Base-by-base conservation (phyloP, 2,888 invertebrate species). In the Aethes cnicana region DNA sequence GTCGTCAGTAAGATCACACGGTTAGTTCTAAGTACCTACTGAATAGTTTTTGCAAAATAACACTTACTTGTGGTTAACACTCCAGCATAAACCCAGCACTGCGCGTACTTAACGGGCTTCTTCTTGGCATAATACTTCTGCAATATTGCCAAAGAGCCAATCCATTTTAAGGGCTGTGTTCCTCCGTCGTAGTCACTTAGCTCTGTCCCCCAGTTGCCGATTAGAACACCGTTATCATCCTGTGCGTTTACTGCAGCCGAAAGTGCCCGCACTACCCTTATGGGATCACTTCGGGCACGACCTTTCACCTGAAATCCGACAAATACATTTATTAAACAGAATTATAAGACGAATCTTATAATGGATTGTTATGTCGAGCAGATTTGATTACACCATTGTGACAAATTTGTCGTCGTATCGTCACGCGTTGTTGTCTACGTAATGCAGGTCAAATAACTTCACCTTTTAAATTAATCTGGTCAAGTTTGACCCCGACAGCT, bases 61-160 rank as follows among this genome's bases (percentile, higher is more conserved):
- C n/a, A 72, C 84, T 83, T 80, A 95, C 95, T 91, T 56, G 98
- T 96, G 0, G 96, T 95, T 39, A 97, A 81, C 12, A 98, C 95
- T 0, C 97, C 98, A 2, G 97, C 94, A 71, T 97, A 98, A 3
- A 97, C 96, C 97, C 97, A 98, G 72, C 98, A 98, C 68, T 98
- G 98, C 0, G 97, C 98, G 74, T 95, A 98, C 78, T 96, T 97
- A 0, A 98, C 96, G 0, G 97, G 95, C 63, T 94, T 95, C 70
- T 95, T 95, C 47, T 93, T 95, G 61, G 93, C 93, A 68, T 93
- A 94, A 81, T 94, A 98, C 69, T 95, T 92, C 74, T 97, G 96
- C 8, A 98, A 78, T 58, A 98, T 98, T 57, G 94, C 93, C 59
- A 94, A 91, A 23, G 97, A 97, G 0, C 97, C 97, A 14, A 95